Conservation (phyloP, 2,113 vertebrate genomes). For the Psittacus erithacus region DNA sequence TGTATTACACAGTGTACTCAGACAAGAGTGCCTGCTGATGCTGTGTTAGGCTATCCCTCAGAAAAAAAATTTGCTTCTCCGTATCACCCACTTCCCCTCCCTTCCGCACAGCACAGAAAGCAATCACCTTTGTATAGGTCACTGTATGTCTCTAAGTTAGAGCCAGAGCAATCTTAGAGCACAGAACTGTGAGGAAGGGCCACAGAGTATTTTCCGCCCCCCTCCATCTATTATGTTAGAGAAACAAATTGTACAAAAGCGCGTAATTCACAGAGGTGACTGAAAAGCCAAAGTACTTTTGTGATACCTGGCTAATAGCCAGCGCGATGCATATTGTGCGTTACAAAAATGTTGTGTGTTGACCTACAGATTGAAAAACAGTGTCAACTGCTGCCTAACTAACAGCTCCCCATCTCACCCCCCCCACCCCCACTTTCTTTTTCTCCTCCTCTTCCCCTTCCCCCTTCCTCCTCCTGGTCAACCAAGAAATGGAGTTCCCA, state of each 20-base stretch:
- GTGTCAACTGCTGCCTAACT: constrained; percentile 72
- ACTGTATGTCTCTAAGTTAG: not conserved
- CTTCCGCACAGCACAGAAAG: not conserved
- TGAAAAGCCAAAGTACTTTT: not conserved
- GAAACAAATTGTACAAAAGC: constrained; percentile 14
- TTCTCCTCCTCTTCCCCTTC: not conserved
- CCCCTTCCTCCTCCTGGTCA: constrained; percentile 61
- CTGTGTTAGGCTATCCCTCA: not conserved
- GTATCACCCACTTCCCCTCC: not conserved
- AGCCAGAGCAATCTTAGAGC: constrained; percentile 6
- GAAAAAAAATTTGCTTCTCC: not conserved
- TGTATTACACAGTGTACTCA: not conserved
- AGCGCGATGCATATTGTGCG: not conserved
- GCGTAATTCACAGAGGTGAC: not conserved
- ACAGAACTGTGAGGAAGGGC: not conserved
- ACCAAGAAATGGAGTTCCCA: constrained; percentile 33
- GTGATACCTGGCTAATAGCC: constrained; percentile 36
- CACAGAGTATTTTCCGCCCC: not conserved
- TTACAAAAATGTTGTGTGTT: constrained; percentile 45
- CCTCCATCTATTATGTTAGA: not conserved
- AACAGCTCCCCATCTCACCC: not conserved
- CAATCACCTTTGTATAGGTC: constrained; percentile 49
- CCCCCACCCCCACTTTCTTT: not conserved
- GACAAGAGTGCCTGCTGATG: not conserved
- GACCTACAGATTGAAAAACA: constrained; percentile 76